A percentile compares a stretch with the other conserved stretches of the same genome.
These are phyloP conservation scores for Lates calcarifer DNA, from an alignment of 2,113 vertebrate species.

Conservation along the genomic window DNA sequence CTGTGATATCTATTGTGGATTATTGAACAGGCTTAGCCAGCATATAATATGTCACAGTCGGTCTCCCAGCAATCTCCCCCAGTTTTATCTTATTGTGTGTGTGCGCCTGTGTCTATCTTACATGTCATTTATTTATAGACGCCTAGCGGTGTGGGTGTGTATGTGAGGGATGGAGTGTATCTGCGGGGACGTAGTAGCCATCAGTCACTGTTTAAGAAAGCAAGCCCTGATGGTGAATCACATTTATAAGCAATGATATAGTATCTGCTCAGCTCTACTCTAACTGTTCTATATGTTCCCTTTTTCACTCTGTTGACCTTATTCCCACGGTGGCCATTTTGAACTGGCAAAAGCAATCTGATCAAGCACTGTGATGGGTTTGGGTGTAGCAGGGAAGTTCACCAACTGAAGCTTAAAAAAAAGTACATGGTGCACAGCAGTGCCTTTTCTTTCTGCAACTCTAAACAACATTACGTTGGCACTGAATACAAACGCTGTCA, in stretches of 20 bases:
- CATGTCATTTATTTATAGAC: slow-evolving; percentile 59
- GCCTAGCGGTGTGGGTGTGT: slow-evolving; percentile 1
- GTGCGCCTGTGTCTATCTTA: slow-evolving; percentile 31
- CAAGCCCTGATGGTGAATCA: background rate
- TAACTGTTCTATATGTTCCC: background rate
- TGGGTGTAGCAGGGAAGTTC: background rate
- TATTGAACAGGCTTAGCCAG: slow-evolving; percentile 46
- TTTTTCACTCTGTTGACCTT: background rate
- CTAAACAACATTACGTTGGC: too few relatives aligned
- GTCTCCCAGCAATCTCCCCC: slow-evolving; percentile 30
- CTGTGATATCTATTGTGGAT: slow-evolving; percentile 50
- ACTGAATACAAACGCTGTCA: background rate
- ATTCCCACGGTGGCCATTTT: background rate
- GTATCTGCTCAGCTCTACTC: background rate
- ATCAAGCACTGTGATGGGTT: background rate
- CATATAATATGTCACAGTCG: slow-evolving; percentile 58
- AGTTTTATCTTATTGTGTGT: slow-evolving; percentile 45
- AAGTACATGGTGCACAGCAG: background rate
- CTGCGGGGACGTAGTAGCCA: slow-evolving; percentile 7
- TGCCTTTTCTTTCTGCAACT: background rate
- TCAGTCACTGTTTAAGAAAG: slow-evolving; percentile 43
- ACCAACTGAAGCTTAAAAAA: background rate
- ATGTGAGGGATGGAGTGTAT: background rate
- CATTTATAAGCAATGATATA: slow-evolving; percentile 3
- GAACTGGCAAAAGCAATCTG: background rate